Evolutionary conservation across 2,888 invertebrate species (phyloP).

Genomic region (Drosophila sordidula): DNA sequence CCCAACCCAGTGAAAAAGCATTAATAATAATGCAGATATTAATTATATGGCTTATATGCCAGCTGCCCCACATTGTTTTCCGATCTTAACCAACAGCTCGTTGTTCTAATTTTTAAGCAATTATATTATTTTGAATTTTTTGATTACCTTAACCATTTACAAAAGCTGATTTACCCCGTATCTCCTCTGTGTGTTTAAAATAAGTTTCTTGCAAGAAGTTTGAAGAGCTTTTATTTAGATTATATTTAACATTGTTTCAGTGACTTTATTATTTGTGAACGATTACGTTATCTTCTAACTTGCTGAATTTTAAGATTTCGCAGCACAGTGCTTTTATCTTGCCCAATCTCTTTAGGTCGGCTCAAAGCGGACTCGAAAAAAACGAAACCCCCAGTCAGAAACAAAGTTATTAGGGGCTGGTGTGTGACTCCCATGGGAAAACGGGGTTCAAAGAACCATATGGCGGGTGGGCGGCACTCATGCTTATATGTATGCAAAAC

Average conservation of each 20-base stretch:
- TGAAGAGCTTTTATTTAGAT: neutral
- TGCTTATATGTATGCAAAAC: constrained; percentile 42
- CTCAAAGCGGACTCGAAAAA: neutral
- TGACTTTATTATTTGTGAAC: neutral
- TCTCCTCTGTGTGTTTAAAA: too few relatives aligned
- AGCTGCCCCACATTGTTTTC: too few relatives aligned
- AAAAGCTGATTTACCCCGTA: too few relatives aligned
- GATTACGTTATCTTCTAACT: neutral
- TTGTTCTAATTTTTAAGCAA: too few relatives aligned
- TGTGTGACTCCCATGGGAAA: constrained; percentile 13
- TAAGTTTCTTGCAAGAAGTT: neutral
- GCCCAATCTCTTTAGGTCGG: neutral
- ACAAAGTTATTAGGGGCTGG: constrained; percentile 4
- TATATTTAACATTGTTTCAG: neutral
- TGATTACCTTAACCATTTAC: too few relatives aligned
- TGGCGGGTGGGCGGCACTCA: constrained; percentile 4
- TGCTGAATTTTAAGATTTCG: neutral
- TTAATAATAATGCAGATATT: neutral
- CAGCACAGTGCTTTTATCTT: neutral
- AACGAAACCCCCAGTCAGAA: neutral
- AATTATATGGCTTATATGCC: neutral
- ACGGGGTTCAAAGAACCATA: constrained; percentile 30
- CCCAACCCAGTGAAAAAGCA: neutral
- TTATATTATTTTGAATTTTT: too few relatives aligned
- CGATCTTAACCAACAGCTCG: too few relatives aligned